A percentile compares a stretch with the other conserved stretches of the same genome.
Evolutionary conservation across 2,888 invertebrate genomes (phyloP).

Genomic region (Ecliptopera silaceata): DNA sequence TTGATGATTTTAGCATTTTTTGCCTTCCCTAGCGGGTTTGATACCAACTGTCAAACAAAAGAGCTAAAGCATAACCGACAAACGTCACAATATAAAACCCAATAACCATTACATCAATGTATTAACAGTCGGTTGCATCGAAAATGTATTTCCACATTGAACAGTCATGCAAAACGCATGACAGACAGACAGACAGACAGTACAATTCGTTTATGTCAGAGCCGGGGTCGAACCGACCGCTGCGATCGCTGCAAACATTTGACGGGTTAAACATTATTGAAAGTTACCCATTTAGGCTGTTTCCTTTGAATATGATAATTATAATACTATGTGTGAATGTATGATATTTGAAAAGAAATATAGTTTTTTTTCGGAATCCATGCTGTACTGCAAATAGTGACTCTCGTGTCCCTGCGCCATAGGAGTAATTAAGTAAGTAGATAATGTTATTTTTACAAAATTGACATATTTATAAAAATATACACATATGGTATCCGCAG

Average conservation of each 20-base stretch:
- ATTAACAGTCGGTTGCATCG: slow-evolving; percentile 7
- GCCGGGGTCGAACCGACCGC: slow-evolving; percentile 10
- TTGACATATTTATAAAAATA: no score
- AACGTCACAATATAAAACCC: neutral
- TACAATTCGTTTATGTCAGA: slow-evolving; percentile 24
- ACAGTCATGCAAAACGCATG: slow-evolving; percentile 17
- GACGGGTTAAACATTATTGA: slow-evolving; percentile 16
- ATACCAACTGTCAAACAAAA: no score
- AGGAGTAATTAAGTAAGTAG: no score
- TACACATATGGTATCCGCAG: no score
- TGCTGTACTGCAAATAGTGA: no score
- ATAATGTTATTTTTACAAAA: no score
- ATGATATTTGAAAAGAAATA: no score
- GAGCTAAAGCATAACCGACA: neutral
- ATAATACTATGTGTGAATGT: no score
- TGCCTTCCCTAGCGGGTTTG: no score
- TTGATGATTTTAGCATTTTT: no score
- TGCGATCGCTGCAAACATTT: slow-evolving; percentile 6
- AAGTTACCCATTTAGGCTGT: neutral
- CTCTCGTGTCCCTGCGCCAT: no score
- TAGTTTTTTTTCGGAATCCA: no score
- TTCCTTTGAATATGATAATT: neutral
- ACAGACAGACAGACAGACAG: slow-evolving; percentile 18
- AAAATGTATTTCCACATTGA: slow-evolving; percentile 22
- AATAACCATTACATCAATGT: slow-evolving; percentile 1